Evolutionary conservation across 2,888 invertebrate species (phyloP).

Genomic region (Yponomeuta sedellus): DNA sequence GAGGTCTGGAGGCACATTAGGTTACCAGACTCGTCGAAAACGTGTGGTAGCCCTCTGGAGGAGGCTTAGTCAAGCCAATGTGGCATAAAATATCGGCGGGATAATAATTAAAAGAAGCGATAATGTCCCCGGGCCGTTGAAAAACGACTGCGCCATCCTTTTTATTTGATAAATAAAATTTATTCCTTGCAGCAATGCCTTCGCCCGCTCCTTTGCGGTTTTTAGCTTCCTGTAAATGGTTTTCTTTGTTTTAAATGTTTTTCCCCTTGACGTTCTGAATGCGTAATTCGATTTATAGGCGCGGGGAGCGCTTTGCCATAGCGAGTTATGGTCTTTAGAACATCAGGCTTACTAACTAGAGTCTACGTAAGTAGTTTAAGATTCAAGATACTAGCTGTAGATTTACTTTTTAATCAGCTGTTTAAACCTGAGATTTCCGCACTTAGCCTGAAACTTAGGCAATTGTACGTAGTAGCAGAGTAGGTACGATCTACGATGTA

Average conservation of each 20-base stretch:
- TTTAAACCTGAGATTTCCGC: too few relatives aligned
- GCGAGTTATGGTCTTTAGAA: not conserved
- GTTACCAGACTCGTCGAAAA: too few relatives aligned
- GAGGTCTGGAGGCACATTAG: too few relatives aligned
- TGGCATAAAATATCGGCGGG: conserved; percentile 68
- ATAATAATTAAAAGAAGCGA: conserved; percentile 76
- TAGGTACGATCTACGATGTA: too few relatives aligned
- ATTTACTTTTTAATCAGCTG: too few relatives aligned
- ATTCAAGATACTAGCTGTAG: not conserved
- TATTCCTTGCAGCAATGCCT: conserved; percentile 55
- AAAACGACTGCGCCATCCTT: conserved; percentile 73
- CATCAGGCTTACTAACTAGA: not conserved
- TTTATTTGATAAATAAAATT: conserved; percentile 77
- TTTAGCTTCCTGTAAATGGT: conserved; percentile 48
- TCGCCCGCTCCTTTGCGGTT: conserved; percentile 51
- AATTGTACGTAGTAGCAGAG: too few relatives aligned
- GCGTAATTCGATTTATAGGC: conserved; percentile 13
- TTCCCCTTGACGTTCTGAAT: conserved; percentile 17
- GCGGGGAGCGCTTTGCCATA: not conserved
- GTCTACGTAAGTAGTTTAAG: not conserved
- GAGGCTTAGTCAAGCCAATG: conserved; percentile 36
- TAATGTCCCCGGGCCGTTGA: conserved; percentile 71
- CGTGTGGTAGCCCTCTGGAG: not conserved
- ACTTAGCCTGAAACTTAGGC: too few relatives aligned
- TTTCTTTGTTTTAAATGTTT: conserved; percentile 35